A percentile compares a stretch with the other conserved stretches of the same genome.
These are phyloP conservation scores for Hypselothyrea guttata DNA, from an alignment of 2,888 invertebrate genomes.

Conservation along the genomic window DNA sequence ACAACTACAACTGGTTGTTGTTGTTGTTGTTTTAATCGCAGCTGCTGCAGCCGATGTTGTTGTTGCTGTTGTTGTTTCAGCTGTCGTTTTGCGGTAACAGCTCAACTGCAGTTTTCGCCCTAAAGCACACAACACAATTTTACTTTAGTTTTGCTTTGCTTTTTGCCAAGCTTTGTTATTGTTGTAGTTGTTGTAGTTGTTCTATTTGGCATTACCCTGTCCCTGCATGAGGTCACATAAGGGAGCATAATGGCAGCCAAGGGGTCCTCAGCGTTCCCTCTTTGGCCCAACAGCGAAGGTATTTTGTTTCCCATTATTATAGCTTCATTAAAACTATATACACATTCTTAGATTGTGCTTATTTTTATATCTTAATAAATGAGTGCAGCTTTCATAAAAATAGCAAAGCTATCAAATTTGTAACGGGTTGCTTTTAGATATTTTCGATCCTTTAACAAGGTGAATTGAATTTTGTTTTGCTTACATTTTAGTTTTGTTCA, in stretches of 20 bases:
- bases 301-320: background rate
- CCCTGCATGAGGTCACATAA: conserved; percentile 26
- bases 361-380: too few relatives aligned
- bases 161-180: conserved; percentile 20
- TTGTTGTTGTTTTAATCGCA: conserved; percentile 12
- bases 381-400: too few relatives aligned
- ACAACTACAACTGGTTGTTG: conserved; percentile 50
- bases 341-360: too few relatives aligned
- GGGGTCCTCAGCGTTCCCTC: background rate
- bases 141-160: conserved; percentile 14
- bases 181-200: conserved; percentile 11
- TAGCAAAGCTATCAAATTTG: too few relatives aligned
- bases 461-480: too few relatives aligned
- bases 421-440: too few relatives aligned
- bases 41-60: conserved; percentile 7
- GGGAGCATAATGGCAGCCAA: conserved; percentile 8
- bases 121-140: conserved; percentile 63
- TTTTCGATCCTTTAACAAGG: too few relatives aligned
- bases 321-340: too few relatives aligned
- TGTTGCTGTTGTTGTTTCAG: conserved; percentile 9
- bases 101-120: conserved; percentile 61
- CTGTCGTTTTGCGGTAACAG: conserved; percentile 56
- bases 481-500: too few relatives aligned
- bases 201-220: conserved; percentile 18
- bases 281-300: background rate